Evolutionary conservation across 1,140 invertebrate genomes (phyloP), one percentile per base, ranked within the genome.

Genomic region (Meteorus sp.): DNA sequence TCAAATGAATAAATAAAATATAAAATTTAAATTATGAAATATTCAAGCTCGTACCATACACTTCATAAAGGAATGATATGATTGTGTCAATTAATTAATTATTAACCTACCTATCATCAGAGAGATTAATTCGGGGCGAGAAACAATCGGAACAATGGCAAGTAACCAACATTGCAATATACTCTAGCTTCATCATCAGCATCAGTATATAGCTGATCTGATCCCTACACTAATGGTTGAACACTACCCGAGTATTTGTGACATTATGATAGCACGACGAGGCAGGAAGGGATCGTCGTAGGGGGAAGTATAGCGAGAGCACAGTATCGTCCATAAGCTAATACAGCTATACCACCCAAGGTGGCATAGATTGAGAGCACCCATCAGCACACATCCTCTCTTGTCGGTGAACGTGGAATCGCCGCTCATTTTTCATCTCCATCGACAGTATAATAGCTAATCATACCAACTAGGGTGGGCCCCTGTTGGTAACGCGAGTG

Each of bases 271-370:
- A 61, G 60, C 37, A 62, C 64, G 31, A 56, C 52, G 59, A 68
- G 73, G 72, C 77, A 78, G 77, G 76, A 79, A 78, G 77, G 75
- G 74, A 77, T 76, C 69, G 68, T 71, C 70, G 73, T 74, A 35
- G 47, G n/a, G n/a, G n/a, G n/a, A n/a, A n/a, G n/a, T n/a, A n/a
- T n/a, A n/a, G n/a, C n/a, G n/a, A n/a, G n/a, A n/a, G n/a, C n/a
- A n/a, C n/a, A 43, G 37, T 52, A 45, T 52, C 64, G 66, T 64
- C 29, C 69, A 75, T 72, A 77, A n/a, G 64, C 73, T 76, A 76
- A 78, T 78, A n/a, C n/a, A n/a, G n/a, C n/a, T 71, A 73, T 79
- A 78, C 75, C 76, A 79, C 73, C 76, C 77, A 80, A 79, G 78
- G 78, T 78, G 78, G 78, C 76, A 78, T 71, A 78, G 76, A 79